Evolutionary conservation across 2,113 vertebrate genomes (phyloP).

Genomic region (Paracanthobrama guichenoti): DNA sequence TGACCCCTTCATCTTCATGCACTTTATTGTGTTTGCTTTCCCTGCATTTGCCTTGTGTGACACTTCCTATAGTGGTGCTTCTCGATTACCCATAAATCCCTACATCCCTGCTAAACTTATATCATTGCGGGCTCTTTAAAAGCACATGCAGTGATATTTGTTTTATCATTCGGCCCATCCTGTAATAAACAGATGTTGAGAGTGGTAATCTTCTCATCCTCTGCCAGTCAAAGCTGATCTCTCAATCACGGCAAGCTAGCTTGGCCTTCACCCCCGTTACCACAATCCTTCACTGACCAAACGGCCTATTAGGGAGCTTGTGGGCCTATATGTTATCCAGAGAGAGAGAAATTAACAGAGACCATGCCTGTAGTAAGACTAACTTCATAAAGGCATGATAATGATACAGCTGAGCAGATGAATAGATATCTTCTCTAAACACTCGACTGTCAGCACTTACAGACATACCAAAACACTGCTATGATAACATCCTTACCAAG

Average conservation of each 20-base stretch:
- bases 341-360: constrained; percentile 10
- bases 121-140: constrained; percentile 30
- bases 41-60: background rate
- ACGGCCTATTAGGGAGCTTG: background rate
- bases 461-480: background rate
- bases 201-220: constrained; percentile 46
- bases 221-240: constrained; percentile 39
- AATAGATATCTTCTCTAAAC: background rate
- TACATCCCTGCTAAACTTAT: constrained; percentile 29
- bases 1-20: constrained; percentile 8
- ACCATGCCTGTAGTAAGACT: constrained; percentile 75
- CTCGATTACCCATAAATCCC: constrained; percentile 47
- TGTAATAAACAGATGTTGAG: constrained; percentile 51
- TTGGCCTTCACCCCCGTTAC: constrained; percentile 31
- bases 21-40: constrained; percentile 15
- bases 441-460: background rate
- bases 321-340: background rate
- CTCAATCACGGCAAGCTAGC: constrained; percentile 28
- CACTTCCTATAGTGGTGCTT: constrained; percentile 40
- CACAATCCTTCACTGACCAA: background rate
- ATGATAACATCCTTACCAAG: background rate
- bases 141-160: constrained; percentile 25
- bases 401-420: background rate
- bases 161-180: constrained; percentile 34
- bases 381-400: constrained; percentile 73